These are phyloP conservation scores for Xiphophorus maculatus DNA, from an alignment of 2,113 vertebrate species.

Conservation along the genomic window DNA sequence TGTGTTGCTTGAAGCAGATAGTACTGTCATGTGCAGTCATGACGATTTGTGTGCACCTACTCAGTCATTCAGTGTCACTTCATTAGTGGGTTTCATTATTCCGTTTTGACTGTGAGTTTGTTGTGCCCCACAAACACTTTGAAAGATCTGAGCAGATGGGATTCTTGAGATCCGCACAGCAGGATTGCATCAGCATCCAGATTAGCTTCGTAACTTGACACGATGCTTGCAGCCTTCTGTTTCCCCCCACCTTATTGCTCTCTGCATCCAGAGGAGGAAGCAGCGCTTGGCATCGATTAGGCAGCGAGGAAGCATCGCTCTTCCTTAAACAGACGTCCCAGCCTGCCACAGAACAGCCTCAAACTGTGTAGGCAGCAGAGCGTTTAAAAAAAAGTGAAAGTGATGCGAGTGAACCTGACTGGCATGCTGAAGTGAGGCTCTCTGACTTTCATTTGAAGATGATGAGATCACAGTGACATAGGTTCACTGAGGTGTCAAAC, in stretches of 20 bases:
- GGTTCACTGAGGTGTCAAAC: conserved; percentile 36
- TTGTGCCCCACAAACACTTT: background rate
- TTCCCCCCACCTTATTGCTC: conserved; percentile 14
- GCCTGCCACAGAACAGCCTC: conserved; percentile 55
- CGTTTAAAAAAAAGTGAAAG: conserved; percentile 30
- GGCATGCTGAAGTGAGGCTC: conserved; percentile 67
- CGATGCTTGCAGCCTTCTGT: conserved; percentile 33
- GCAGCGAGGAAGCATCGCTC: conserved; percentile 67
- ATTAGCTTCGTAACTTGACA: conserved; percentile 76
- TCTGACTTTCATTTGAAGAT: conserved; percentile 63
- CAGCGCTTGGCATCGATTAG: conserved; percentile 59
- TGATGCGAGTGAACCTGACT: conserved; percentile 53
- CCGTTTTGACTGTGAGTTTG: conserved; percentile 28
- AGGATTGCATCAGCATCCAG: conserved; percentile 74
- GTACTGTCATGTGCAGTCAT: background rate
- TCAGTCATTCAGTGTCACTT: background rate
- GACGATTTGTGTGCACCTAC: background rate
- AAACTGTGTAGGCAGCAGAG: conserved; percentile 63
- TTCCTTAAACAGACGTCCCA: conserved; percentile 62
- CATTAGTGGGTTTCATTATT: conserved; percentile 15
- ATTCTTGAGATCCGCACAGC: conserved; percentile 52
- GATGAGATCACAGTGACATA: conserved; percentile 64
- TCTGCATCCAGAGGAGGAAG: conserved; percentile 55
- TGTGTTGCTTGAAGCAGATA: background rate
- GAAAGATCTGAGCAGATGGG: conserved; percentile 65